Base-by-base conservation (phyloP, 1,140 invertebrate genomes). In the Planococcus citri region DNA sequence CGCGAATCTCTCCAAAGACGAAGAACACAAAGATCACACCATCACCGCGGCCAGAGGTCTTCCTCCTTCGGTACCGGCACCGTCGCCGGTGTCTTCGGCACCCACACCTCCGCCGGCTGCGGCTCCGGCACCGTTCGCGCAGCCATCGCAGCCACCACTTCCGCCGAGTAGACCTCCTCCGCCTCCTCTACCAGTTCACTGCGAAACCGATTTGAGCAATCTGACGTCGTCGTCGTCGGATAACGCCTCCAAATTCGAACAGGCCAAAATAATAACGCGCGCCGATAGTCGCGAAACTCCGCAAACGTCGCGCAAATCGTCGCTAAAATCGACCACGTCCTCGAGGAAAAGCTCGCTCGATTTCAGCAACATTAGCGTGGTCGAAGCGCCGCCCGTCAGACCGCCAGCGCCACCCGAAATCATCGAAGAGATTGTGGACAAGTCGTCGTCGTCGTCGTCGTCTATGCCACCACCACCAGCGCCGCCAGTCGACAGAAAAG, bases 81-180 rank as follows among this genome's bases (percentile, higher is more conserved):
- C 92, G 82, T 86, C 86, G 41, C 89, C 88, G 27, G 27, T 69
- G 60, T 88, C 82, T 0, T 78, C 80, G 14, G 79, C 82, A 24
- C 81, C 81, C 69, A 83, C 80, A 21, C 61, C 70, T 64, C 69
- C 72, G 6, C 83, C 79, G 1, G 75, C 80, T 68, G 76, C 80
- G 1, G 83, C 88, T 3, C 89, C 90, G 27, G 82, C 83, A 27
- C 80, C 91, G 70, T 89, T 88, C n/a, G 90, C 90, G 17, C 90
- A 89, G 24, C 82, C 87, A 58, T 83, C 88, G 1, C 94, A 94
- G 79, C 78, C 94, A 58, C 85, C 86, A 14, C 85, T 92, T 82
- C 86, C 86, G 41, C 89, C 88, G 22, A 38, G 69, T 41, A 76
- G 80, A 1, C 83, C 88, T 4, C 89, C 90, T 27, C 82, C 83